Conservation (phyloP, 2,888 invertebrate species). For the Hartigia nigra region DNA sequence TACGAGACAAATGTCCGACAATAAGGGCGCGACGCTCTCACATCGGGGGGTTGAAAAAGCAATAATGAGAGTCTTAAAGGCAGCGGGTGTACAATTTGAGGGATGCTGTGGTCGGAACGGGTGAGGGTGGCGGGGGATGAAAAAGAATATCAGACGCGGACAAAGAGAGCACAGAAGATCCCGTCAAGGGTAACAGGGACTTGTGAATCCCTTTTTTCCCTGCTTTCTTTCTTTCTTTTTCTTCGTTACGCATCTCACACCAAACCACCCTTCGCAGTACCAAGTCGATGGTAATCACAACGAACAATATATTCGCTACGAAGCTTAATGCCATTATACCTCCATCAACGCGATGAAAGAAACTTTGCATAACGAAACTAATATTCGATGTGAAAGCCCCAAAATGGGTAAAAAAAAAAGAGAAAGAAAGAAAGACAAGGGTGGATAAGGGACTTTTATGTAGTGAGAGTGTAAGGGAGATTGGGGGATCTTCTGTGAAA, state of each 20-base stretch:
- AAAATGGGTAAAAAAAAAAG: neutral
- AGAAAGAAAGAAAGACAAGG: conserved; percentile 10
- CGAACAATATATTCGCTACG: conserved; percentile 20
- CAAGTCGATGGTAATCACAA: neutral
- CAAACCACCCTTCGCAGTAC: neutral
- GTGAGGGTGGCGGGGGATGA: neutral
- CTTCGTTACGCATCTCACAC: neutral
- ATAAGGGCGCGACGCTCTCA: conserved; percentile 1
- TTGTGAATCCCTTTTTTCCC: neutral
- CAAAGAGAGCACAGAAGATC: neutral
- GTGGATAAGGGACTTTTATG: neutral
- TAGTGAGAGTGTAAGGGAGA: conserved; percentile 7
- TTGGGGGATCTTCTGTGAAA: neutral
- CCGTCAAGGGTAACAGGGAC: neutral
- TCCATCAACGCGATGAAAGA: conserved; percentile 22
- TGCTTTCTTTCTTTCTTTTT: neutral
- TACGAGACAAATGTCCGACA: conserved; percentile 4
- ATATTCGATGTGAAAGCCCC: conserved; percentile 14
- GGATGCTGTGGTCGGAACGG: neutral
- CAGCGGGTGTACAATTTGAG: neutral
- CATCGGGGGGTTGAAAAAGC: conserved; percentile 1
- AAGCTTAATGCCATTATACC: conserved; percentile 18
- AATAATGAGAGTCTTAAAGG: conserved; percentile 10
- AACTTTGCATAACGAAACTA: conserved; percentile 26
- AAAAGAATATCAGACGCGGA: neutral